phyloP scores from a whole-genome alignment of 1,140 invertebrate species.

The Sinonovacula constricta region DNA sequence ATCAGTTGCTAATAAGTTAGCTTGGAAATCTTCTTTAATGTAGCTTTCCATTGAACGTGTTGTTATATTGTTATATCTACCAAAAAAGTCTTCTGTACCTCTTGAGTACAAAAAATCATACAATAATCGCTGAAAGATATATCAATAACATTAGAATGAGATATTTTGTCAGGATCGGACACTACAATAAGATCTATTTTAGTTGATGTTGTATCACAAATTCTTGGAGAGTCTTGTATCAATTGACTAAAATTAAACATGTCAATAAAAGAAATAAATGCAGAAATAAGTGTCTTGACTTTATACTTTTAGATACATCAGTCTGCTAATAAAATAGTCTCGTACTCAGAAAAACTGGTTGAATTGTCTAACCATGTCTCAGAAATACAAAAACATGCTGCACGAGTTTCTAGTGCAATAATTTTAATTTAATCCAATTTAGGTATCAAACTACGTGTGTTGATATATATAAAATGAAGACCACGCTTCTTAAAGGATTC shows the following conservation, averaged over 20 bases:
- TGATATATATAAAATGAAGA: constrained; percentile 20
- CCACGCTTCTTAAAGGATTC: constrained; percentile 9
- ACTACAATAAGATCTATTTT: constrained; percentile 15
- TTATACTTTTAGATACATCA: constrained; percentile 4
- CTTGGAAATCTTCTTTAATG: neutral
- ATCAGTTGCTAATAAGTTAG: constrained; percentile 6
- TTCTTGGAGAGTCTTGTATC: neutral
- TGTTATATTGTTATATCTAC: neutral
- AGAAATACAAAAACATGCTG: neutral
- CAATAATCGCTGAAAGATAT: constrained; percentile 18
- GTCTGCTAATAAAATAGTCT: constrained; percentile 10
- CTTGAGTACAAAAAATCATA: constrained; percentile 11
- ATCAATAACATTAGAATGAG: constrained; percentile 6
- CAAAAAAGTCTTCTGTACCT: constrained; percentile 6
- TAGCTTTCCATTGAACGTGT: neutral
- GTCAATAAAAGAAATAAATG: too few species aligned
- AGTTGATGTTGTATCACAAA: constrained; percentile 20
- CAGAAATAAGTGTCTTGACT: too few species aligned
- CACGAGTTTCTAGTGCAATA: neutral
- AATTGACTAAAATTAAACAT: constrained; percentile 14
- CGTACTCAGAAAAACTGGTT: constrained; percentile 6
- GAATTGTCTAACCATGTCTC: too few species aligned
- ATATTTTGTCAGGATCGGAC: constrained; percentile 1
- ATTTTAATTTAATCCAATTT: constrained; percentile 8
- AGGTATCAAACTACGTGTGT: constrained; percentile 10